These are phyloP conservation scores for Lasioglossum oenotherae DNA, from an alignment of 2,888 invertebrate species.

Conservation along the genomic window DNA sequence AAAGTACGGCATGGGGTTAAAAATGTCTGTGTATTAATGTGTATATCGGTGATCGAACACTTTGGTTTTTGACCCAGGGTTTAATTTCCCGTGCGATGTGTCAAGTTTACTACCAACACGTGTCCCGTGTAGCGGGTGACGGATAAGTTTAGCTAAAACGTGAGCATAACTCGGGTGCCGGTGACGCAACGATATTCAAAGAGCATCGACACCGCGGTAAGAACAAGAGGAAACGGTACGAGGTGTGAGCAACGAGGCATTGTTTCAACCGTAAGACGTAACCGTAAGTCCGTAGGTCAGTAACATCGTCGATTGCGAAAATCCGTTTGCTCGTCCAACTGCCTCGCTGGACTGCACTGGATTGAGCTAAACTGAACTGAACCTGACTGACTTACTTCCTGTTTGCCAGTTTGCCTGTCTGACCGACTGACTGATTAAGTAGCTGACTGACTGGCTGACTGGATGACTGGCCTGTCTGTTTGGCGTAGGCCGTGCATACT, in stretches of 20 bases:
- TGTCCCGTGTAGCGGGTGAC: not conserved
- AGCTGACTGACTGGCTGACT: conserved; percentile 55
- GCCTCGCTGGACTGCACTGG: conserved; percentile 25
- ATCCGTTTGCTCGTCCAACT: conserved; percentile 64
- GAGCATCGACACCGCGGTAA: conserved; percentile 21
- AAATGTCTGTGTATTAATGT: too few relatives aligned
- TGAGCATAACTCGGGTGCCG: not conserved
- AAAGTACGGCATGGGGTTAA: too few relatives aligned
- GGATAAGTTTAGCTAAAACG: conserved; percentile 26
- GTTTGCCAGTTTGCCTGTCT: not conserved
- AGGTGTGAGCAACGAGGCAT: conserved; percentile 46
- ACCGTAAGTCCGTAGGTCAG: conserved; percentile 73
- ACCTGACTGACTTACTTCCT: conserved; percentile 5
- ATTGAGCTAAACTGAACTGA: too few relatives aligned
- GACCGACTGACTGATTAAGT: conserved; percentile 34
- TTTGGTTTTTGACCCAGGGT: not conserved
- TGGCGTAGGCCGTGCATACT: conserved; percentile 71
- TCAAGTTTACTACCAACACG: not conserved
- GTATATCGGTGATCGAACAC: not conserved
- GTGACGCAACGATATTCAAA: conserved; percentile 27
- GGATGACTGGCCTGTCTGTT: conserved; percentile 66
- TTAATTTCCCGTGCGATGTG: not conserved
- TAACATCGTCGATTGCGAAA: conserved; percentile 77
- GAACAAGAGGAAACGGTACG: conserved; percentile 42
- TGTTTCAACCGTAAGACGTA: conserved; percentile 56